Evolutionary conservation across 2,113 vertebrate genomes (phyloP).

Genomic region (Irena cyanogastra): DNA sequence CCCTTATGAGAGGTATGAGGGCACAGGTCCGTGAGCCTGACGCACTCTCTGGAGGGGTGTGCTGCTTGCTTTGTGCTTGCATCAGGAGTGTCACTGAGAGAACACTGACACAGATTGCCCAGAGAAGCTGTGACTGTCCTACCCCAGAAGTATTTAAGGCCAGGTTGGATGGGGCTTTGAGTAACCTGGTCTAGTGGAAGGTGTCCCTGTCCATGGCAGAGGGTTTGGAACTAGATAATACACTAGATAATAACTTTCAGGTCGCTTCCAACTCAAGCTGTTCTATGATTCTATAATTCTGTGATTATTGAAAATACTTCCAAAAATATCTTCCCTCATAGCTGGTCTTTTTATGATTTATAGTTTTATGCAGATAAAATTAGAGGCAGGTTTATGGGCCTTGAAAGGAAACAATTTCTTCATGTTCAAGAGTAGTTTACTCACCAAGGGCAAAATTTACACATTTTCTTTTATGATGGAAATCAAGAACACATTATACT

Average conservation of each 20-base stretch:
- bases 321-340: neutral
- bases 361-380: neutral
- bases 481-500: neutral
- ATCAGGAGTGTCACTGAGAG: neutral
- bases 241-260: neutral
- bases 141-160: neutral
- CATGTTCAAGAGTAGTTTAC: neutral
- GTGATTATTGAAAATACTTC: neutral
- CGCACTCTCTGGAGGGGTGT: no score
- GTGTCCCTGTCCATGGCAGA: neutral
- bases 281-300: neutral
- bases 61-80: rapidly evolving
- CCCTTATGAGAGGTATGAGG: neutral
- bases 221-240: neutral
- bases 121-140: neutral
- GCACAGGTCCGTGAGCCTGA: neutral
- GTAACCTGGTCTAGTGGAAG: neutral
- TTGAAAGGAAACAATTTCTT: neutral
- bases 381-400: neutral
- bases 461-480: neutral
- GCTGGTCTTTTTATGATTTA: neutral
- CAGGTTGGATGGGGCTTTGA: neutral
- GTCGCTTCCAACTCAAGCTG: neutral
- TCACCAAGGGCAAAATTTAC: neutral
- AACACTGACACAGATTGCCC: neutral